Percentiles rank a stretch among this genome's conserved stretches.
Evolutionary conservation across 30 jellyfish, hydroid and myxozoan species (phyloP).

Genomic region (Morbakka virulenta): DNA sequence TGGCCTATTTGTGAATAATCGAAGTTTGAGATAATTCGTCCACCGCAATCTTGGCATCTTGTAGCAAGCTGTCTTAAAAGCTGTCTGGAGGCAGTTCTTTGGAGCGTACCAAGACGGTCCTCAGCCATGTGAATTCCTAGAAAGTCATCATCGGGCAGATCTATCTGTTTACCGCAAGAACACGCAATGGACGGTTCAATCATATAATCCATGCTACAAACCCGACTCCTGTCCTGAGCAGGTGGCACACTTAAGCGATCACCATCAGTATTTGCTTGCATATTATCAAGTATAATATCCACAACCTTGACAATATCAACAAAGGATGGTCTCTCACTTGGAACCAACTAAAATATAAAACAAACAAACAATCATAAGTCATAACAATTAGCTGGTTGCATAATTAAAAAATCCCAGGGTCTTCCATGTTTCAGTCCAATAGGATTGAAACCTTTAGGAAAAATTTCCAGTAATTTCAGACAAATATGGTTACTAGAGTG

Average conservation of each 20-base stretch:
- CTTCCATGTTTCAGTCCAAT: too few relatives aligned
- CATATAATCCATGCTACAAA: slow-evolving; percentile 39
- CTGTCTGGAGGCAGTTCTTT: slow-evolving; percentile 69
- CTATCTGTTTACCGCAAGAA: slow-evolving; percentile 38
- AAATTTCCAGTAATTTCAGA: too few relatives aligned
- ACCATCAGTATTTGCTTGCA: slow-evolving; percentile 38
- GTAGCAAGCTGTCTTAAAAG: slow-evolving; percentile 28
- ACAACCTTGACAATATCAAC: slow-evolving; percentile 60
- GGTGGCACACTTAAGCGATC: neutral
- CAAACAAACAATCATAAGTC: neutral
- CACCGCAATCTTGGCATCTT: slow-evolving; percentile 76
- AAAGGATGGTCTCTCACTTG: slow-evolving; percentile 70
- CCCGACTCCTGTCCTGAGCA: neutral
- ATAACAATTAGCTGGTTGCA: neutral
- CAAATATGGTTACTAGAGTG: too few relatives aligned
- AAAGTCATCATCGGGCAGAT: neutral
- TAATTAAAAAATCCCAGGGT: neutral
- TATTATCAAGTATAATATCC: slow-evolving; percentile 69
- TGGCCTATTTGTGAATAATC: neutral
- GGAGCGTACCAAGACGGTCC: slow-evolving; percentile 69
- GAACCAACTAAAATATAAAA: slow-evolving; percentile 34
- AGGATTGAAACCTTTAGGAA: too few relatives aligned
- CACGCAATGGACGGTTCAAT: slow-evolving; percentile 68
- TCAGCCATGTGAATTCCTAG: slow-evolving; percentile 33
- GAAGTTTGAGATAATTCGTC: slow-evolving; percentile 28